These are phyloP conservation scores for Corythornis vintsioides DNA, from an alignment of 2,113 vertebrate species.

Conservation along the genomic window DNA sequence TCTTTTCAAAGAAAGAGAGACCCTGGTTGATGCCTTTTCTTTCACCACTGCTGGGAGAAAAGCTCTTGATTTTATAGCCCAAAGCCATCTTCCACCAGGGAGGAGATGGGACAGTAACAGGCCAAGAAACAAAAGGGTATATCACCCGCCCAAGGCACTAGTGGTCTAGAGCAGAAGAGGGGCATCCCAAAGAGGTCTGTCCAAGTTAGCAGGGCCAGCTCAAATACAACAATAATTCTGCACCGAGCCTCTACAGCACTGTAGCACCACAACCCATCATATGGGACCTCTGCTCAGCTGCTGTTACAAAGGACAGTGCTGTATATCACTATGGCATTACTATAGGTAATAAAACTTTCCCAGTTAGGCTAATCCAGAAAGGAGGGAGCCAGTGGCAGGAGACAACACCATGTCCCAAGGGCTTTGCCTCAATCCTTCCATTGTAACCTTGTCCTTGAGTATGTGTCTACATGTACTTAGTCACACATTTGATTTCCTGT, in stretches of 20 bases:
- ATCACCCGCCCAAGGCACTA: rapidly evolving
- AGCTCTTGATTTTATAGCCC: not conserved
- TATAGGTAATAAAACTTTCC: not conserved
- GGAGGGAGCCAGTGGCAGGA: not conserved
- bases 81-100: not conserved
- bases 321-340: not conserved
- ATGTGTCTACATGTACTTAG: rapidly evolving
- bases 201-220: not conserved
- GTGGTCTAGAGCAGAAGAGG: not conserved
- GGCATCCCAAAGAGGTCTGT: not conserved
- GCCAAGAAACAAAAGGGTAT: rapidly evolving
- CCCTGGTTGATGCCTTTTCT: not conserved
- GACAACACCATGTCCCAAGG: rapidly evolving
- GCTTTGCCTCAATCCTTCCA: not conserved
- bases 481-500: not conserved
- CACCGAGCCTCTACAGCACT: too few relatives aligned
- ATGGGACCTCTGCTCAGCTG: too few relatives aligned
- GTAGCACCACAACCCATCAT: not conserved
- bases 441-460: not conserved
- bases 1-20: not conserved
- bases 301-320: not conserved
- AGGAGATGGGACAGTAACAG: not conserved
- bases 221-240: not conserved
- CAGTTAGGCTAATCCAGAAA: not conserved
- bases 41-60: not conserved